phyloP scores from a whole-genome alignment of 2,888 invertebrate genomes.

The Diaprepes abbreviatus region DNA sequence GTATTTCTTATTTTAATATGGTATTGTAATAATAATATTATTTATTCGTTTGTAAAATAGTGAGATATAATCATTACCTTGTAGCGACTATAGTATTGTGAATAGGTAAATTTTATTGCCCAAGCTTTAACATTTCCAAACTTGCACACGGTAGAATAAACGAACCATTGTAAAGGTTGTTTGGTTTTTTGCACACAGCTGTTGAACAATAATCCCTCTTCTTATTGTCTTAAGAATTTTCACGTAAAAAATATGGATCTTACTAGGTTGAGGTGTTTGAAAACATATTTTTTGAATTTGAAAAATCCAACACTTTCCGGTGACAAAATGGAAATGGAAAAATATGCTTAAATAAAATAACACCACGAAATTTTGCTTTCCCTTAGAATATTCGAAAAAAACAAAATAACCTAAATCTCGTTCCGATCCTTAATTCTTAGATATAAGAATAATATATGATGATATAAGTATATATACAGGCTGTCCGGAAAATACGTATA shows the following conservation, averaged over 20 bases:
- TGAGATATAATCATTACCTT: slow-evolving; percentile 1
- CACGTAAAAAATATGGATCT: neutral
- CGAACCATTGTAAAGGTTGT: slow-evolving; percentile 14
- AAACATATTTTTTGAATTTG: no score
- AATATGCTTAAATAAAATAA: no score
- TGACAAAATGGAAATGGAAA: no score
- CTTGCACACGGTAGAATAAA: slow-evolving; percentile 45
- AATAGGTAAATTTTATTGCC: slow-evolving; percentile 13
- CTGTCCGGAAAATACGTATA: no score
- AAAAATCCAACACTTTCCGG: no score
- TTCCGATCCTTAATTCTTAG: no score
- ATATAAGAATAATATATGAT: no score
- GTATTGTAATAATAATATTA: slow-evolving; percentile 9
- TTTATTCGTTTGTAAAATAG: slow-evolving; percentile 7
- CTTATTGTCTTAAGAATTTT: slow-evolving; percentile 12
- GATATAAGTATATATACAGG: no score
- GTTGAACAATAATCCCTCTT: slow-evolving; percentile 20
- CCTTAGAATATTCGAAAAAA: no score
- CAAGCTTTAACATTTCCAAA: slow-evolving; percentile 1
- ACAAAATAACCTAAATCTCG: no score
- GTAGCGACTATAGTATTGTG: neutral
- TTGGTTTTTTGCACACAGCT: slow-evolving; percentile 39
- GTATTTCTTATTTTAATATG: neutral
- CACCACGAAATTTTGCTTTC: no score
- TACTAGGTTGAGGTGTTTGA: neutral